Conservation (phyloP, 2,797 vertebrate species). For the Gymnocypris eckloni region DNA sequence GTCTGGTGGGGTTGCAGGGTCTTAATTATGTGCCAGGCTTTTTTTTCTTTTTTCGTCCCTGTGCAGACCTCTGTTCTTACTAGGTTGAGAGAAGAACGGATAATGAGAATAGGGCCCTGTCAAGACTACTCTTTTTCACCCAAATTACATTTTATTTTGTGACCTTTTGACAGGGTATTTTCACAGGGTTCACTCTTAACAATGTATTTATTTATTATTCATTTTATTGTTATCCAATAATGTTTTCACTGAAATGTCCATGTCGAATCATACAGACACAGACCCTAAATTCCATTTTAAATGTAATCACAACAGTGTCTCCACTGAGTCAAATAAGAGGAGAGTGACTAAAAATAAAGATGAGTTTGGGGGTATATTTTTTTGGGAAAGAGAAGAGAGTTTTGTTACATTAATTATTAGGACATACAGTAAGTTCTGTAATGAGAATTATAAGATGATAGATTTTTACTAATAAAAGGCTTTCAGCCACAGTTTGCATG, state of each 20-base stretch:
- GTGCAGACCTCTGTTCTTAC: not conserved
- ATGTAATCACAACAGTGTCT: not conserved
- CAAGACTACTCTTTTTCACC: not conserved
- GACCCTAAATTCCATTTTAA: not conserved
- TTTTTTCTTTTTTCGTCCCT: not conserved
- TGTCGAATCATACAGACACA: not conserved
- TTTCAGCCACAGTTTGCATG: not conserved
- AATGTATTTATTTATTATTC: not conserved
- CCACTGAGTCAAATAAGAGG: not conserved
- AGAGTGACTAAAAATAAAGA: not conserved
- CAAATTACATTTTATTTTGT: not conserved
- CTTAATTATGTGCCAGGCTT: not conserved
- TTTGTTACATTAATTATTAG: not conserved
- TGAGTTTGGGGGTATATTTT: not conserved
- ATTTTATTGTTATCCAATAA: not conserved
- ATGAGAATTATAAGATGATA: slow-evolving; percentile 1
- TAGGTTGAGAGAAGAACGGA: not conserved
- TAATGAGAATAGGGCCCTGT: not conserved
- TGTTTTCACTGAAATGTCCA: not conserved
- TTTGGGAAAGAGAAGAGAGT: not conserved
- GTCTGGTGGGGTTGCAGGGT: not conserved
- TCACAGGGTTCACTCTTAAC: not conserved
- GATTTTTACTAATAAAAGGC: not conserved
- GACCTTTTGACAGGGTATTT: not conserved
- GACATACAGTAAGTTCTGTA: not conserved